Base-by-base conservation (phyloP, 2,113 vertebrate species). In the Ctenodactylus gundi region DNA sequence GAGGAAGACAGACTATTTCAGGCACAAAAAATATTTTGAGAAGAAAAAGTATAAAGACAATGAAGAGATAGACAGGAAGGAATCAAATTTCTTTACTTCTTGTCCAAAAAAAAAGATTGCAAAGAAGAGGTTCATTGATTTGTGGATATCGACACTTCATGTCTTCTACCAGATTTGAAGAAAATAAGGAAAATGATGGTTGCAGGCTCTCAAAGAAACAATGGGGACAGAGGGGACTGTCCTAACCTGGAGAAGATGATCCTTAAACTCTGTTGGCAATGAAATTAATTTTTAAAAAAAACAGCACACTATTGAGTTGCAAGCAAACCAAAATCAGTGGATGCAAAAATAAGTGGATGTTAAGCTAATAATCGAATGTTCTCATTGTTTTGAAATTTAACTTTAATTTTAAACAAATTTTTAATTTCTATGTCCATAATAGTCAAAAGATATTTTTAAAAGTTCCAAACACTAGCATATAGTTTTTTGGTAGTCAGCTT, bases 371-470 rank as follows among this genome's bases (percentile, higher is more conserved):
- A 51, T 34, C 49, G 78, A 83, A 36, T 62, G 10, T 65, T 92
- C 70, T 77, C 78, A 57, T 27, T 92, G 58, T 64, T 92, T 94
- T 86, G 60, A 85, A 86, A 75, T 88, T 94, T 73, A 65, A 77
- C 70, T 85, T 78, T 51, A 60, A 67, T 72, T n/a, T 92, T 82
- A 21, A 85, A 44, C 75, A n/a, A 73, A 75, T 73, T 80, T 94
- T 93, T 57, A 83, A 70, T 65, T 39, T 90, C 41, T 85, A 67
- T 87, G 76, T 75, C 46, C 23, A 57, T 2, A 80, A 84, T n/a
- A 90, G 53, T 93, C 39, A 77, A 92, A 80, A 64, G 3, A 4
- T 21, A n/a, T n/a, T 41, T 93, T 93, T 75, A 53, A 70, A 44
- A 78, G 65, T 49, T 86, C n/a, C 15, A 34, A 85, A 67, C 34